Evolutionary conservation across 2,888 invertebrate genomes (phyloP), one percentile per base, ranked within the genome.

Genomic region (Ennomos erosarius): DNA sequence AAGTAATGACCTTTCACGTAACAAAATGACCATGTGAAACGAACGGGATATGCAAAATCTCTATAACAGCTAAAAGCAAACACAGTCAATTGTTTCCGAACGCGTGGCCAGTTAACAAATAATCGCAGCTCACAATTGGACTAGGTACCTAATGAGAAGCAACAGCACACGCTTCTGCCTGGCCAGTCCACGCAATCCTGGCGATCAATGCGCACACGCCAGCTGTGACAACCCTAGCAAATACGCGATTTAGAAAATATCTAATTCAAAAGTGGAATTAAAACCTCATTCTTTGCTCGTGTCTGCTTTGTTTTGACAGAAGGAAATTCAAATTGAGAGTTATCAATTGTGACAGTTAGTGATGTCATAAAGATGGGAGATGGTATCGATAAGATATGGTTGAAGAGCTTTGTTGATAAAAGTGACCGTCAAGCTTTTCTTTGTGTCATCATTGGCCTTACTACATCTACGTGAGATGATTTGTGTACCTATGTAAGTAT

Each of bases 81-180:
- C 80, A 82, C 81, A 78, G 79, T 82, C 88, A 89, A 90, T 90
- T 91, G 90, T 89, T 90, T 90, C 89, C 83, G 86, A 88, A 81
- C 90, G 90, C 89, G 88, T 90, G 91, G 87, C 85, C 82, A 84
- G 90, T 90, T 88, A 90, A 85, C 85, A 85, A 90, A 90, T 90
- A 89, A 89, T 88, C 84, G 85, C 86, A 72, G 79, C 82, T 81
- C 76, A 90, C 91, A 92, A 91, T 92, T 91, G 90, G 85, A 79
- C 78, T 87, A 88, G 85, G 87, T 89, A 88, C 81, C 74, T 47
- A 59, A 61, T 74, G 78, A 74, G 74, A 78, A 79, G 81, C 81
- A 79, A 75, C 68, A 74, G 69, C 76, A 76, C 82, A 79, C 79
- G 79, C 78, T 79, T 72, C 72, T 73, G 59, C 65, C 73, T 65